phyloP scores from a whole-genome alignment of 2,888 invertebrate genomes.

The Hypena proboscidalis region DNA sequence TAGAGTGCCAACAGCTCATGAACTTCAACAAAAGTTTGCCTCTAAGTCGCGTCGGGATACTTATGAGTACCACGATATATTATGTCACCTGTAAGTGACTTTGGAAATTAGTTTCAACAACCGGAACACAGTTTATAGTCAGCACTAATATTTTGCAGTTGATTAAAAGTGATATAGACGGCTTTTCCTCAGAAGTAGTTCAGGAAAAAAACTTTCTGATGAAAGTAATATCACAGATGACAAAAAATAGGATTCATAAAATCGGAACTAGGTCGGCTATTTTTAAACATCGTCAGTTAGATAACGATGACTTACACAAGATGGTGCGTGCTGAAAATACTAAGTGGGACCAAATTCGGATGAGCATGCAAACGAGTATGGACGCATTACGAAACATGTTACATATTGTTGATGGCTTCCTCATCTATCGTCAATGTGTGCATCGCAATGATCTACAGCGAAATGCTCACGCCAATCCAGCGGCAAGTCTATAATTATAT shows the following conservation, averaged over 20 bases:
- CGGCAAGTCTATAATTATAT: too few relatives aligned
- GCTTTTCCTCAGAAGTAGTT: too few relatives aligned
- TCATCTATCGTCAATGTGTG: slow-evolving; percentile 6
- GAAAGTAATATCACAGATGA: background rate
- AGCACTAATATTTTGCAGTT: too few relatives aligned
- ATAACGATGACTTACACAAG: slow-evolving; percentile 30
- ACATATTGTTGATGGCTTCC: slow-evolving; percentile 21
- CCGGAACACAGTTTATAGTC: too few relatives aligned
- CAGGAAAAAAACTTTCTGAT: too few relatives aligned
- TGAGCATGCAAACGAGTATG: slow-evolving; percentile 32
- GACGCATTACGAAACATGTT: slow-evolving; percentile 19
- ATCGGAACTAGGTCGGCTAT: slow-evolving; percentile 25
- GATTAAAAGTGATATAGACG: too few relatives aligned
- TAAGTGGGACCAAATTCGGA: slow-evolving; percentile 34
- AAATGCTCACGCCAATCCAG: background rate
- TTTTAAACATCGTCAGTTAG: slow-evolving; percentile 21
- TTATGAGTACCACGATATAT: too few relatives aligned
- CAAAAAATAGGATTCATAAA: background rate
- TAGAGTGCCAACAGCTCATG: too few relatives aligned
- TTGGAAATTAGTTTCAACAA: too few relatives aligned
- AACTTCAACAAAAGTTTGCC: too few relatives aligned
- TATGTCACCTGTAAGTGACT: too few relatives aligned
- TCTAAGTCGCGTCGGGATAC: too few relatives aligned
- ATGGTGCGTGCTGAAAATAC: slow-evolving; percentile 31
- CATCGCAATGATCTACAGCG: background rate